Evolutionary conservation across 2,888 invertebrate genomes (phyloP), one percentile per base, ranked within the genome.

Genomic region (Chymomyza fuscimana): DNA sequence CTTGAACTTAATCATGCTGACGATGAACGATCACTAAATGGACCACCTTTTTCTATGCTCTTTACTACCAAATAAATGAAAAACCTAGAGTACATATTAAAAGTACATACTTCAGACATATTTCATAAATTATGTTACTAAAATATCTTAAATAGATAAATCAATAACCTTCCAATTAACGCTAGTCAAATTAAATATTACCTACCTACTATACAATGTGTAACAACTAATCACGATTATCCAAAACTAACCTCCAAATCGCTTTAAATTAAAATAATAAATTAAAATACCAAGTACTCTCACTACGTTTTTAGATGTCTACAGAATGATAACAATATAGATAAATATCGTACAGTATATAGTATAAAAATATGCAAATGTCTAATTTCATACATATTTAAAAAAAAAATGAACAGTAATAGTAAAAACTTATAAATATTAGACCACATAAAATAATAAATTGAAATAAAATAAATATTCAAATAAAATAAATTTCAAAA

Each of bases 11-110:
- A 87, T 85, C 83, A 89, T 81, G 78, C 80, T 80, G 82, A 87
- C 86, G 82, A 87, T 83, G 32, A 73, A 87, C 89, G 88, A 90
- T 87, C 86, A 89, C 89, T 82, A 87, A 89, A 90, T 90, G 90
- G 90, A 90, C 90, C 90, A 90, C 90, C 89, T 85, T 89, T 88
- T 89, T 86, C 77, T 86, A 86, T 67, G 70, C 74, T 72, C 77
- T 83, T 65, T 74, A 76, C 74, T 76, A 69, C 69, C 67, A 68
- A 70, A 66, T 46, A 56, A 58, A 59, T 60, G 19, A 72, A 65
- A 60, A 58, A 51, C 60, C 22, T 50, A 67, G 72, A 66, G 72
- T 36, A 61, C 58, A 65, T 52, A 50, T 32, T 59, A 64, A 70
- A 32, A 76, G 19, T n/a, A 15, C 52, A 19, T 68, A 65, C 67